phyloP scores from a whole-genome alignment of 2,113 vertebrate species.

The Plotosus lineatus region DNA sequence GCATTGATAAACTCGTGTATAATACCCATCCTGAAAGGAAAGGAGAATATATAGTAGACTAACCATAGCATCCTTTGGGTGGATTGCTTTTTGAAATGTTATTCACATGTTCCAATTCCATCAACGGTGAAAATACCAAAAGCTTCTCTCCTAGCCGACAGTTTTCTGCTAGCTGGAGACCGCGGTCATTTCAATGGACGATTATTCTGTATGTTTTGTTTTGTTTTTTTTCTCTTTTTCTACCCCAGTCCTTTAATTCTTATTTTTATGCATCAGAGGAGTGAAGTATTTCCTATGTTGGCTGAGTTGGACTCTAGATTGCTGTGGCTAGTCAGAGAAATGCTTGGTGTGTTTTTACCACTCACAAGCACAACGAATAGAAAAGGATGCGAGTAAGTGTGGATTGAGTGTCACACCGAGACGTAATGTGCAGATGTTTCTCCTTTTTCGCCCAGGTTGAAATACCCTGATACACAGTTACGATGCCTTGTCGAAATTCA shows the following conservation, averaged over 20 bases:
- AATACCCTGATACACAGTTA: not conserved
- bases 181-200: slow-evolving; percentile 48
- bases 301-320: not conserved
- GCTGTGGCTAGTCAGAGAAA: slow-evolving; percentile 9
- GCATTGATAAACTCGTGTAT: slow-evolving; percentile 62
- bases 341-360: slow-evolving; percentile 1
- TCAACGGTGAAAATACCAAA: slow-evolving; percentile 65
- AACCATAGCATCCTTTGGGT: slow-evolving; percentile 33
- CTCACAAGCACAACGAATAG: slow-evolving; percentile 14
- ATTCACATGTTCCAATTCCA: slow-evolving; percentile 22
- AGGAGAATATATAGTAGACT: slow-evolving; percentile 51
- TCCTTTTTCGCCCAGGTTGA: not conserved
- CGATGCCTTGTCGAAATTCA: not conserved
- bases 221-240: not conserved
- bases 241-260: slow-evolving; percentile 11
- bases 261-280: slow-evolving; percentile 22
- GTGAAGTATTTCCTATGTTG: not conserved
- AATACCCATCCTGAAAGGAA: slow-evolving; percentile 41
- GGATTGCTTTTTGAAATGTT: slow-evolving; percentile 45
- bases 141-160: slow-evolving; percentile 68
- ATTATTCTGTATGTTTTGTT: slow-evolving; percentile 13
- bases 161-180: slow-evolving; percentile 72
- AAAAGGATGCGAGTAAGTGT: slow-evolving; percentile 5
- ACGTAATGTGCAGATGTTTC: not conserved
- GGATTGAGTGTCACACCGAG: not conserved